These are phyloP conservation scores for Cylloceria caligata DNA, from an alignment of 2,888 invertebrate species.

Conservation along the genomic window DNA sequence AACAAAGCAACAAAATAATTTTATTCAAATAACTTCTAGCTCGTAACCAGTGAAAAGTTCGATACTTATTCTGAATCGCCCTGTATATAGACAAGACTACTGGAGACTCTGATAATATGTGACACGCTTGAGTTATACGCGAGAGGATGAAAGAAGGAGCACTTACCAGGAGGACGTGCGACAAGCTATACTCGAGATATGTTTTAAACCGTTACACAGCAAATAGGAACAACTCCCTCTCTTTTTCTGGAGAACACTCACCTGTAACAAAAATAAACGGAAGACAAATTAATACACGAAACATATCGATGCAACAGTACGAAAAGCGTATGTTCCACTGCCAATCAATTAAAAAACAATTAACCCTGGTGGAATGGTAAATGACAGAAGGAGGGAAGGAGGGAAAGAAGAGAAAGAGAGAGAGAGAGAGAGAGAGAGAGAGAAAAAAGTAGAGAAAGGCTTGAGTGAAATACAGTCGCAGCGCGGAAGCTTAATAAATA, in stretches of 20 bases:
- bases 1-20: background rate
- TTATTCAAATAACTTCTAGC: background rate
- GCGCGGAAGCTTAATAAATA: slow-evolving; percentile 59
- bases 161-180: slow-evolving; percentile 68
- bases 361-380: slow-evolving; percentile 40
- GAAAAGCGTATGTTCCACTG: slow-evolving; percentile 5
- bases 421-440: too few species aligned
- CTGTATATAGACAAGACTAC: slow-evolving; percentile 7
- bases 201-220: slow-evolving; percentile 61
- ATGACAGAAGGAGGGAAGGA: slow-evolving; percentile 30
- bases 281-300: slow-evolving; percentile 63
- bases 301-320: slow-evolving; percentile 23
- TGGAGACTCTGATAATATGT: slow-evolving; percentile 51
- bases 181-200: slow-evolving; percentile 60
- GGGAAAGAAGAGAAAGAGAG: background rate
- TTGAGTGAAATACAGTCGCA: slow-evolving; percentile 35
- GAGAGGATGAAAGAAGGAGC: slow-evolving; percentile 66
- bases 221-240: slow-evolving; percentile 66
- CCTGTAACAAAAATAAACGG: slow-evolving; percentile 68
- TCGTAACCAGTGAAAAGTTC: background rate
- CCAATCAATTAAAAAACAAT: slow-evolving; percentile 61
- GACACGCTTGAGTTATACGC: slow-evolving; percentile 64
- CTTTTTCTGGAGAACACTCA: slow-evolving; percentile 69
- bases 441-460: slow-evolving; percentile 21
- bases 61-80: background rate